Conservation (phyloP, 2,888 invertebrate genomes). For the Chrysolina oricalcia region DNA sequence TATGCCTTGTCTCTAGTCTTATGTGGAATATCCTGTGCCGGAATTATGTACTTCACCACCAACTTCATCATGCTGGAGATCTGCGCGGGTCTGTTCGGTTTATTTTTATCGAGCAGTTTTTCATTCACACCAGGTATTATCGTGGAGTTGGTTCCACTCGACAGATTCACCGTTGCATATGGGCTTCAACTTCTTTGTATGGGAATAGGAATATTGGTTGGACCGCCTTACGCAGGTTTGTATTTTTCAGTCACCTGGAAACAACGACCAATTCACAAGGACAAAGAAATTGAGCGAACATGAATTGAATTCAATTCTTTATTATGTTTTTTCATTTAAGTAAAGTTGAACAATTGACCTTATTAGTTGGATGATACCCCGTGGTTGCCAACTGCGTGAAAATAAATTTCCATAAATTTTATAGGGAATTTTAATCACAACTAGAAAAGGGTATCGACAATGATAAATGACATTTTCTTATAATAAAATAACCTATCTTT, state of each 20-base stretch:
- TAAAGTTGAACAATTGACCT: background rate
- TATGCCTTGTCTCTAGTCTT: slow-evolving; percentile 86
- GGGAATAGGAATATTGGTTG: slow-evolving; percentile 93
- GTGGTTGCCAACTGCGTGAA: too few species aligned
- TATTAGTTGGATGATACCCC: too few species aligned
- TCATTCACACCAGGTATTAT: slow-evolving; percentile 93
- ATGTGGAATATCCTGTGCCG: slow-evolving; percentile 78
- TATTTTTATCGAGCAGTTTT: slow-evolving; percentile 93
- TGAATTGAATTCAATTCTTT: too few species aligned
- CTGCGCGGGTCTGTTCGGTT: slow-evolving; percentile 82
- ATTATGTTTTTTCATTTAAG: too few species aligned
- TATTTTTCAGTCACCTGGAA: background rate
- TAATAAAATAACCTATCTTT: too few species aligned
- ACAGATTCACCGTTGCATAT: slow-evolving; percentile 93
- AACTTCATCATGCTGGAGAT: slow-evolving; percentile 69
- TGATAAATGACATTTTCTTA: too few species aligned
- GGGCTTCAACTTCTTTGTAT: slow-evolving; percentile 91
- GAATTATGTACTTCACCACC: slow-evolving; percentile 73
- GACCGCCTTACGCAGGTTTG: slow-evolving; percentile 92
- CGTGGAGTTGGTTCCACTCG: slow-evolving; percentile 90
- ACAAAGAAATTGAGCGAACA: too few species aligned
- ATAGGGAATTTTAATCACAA: too few species aligned
- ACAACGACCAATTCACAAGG: too few species aligned
- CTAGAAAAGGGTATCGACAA: too few species aligned
- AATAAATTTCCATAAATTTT: too few species aligned